Evolutionary conservation across 2,797 vertebrate species (phyloP).

Genomic region (Lepus townsendii): DNA sequence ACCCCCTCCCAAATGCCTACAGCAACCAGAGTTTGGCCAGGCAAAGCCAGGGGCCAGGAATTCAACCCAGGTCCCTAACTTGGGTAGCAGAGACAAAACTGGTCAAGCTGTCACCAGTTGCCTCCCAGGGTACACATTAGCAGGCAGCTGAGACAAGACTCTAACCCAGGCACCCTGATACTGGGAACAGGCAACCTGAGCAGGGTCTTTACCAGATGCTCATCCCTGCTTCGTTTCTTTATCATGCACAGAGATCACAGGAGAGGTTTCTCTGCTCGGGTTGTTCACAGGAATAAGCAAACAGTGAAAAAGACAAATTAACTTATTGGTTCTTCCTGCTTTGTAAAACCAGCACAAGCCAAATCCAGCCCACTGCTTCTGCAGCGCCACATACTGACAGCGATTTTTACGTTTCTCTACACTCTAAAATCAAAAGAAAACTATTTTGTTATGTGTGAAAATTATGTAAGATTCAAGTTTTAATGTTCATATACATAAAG

Average conservation of each 20-base stretch:
- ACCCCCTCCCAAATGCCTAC: no score
- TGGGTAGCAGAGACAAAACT: no score
- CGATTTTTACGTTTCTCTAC: background rate
- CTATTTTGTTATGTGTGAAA: conserved; percentile 45
- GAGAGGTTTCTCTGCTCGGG: background rate
- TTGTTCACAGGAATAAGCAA: background rate
- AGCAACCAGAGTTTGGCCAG: no score
- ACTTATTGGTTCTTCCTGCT: background rate
- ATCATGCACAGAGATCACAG: background rate
- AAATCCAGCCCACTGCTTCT: background rate
- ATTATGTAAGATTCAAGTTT: conserved; percentile 55
- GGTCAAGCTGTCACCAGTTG: no score
- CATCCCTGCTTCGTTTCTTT: background rate
- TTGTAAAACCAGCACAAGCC: background rate
- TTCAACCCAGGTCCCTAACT: no score
- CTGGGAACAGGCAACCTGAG: no score
- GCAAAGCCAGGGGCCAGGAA: no score
- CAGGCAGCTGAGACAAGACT: no score
- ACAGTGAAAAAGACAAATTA: background rate
- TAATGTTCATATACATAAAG: conserved; percentile 56
- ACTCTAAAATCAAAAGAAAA: background rate
- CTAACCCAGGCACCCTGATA: no score
- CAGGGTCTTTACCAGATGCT: no score
- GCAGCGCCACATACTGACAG: background rate
- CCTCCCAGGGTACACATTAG: no score